These are phyloP conservation scores for Pseudolaguvia tuberculata DNA, from an alignment of 2,113 vertebrate species.

Conservation along the genomic window DNA sequence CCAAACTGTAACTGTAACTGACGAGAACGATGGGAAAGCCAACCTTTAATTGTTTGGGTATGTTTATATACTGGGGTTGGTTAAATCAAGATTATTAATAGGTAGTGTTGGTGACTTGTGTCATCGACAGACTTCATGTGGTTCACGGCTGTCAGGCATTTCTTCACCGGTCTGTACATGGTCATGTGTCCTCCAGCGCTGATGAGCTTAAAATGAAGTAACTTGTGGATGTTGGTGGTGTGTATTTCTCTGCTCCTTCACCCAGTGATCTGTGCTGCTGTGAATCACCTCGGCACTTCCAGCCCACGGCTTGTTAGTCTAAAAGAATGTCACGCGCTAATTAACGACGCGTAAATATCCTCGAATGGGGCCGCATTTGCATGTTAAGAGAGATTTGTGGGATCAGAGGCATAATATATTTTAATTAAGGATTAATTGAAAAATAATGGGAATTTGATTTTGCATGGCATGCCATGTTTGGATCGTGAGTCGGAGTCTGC, in stretches of 20 bases:
- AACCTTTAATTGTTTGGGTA: neutral
- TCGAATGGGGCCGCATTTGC: conserved; percentile 87
- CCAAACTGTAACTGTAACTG: no score
- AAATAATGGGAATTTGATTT: conserved; percentile 98
- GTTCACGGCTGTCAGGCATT: neutral
- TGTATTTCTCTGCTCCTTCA: conserved; percentile 9
- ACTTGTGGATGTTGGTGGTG: conserved; percentile 14
- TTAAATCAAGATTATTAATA: no score
- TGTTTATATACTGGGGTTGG: no score
- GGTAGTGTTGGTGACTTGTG: neutral
- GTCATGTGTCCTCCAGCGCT: neutral
- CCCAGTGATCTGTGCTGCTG: conserved; percentile 41
- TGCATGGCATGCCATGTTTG: conserved; percentile 88
- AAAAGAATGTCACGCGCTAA: conserved; percentile 89
- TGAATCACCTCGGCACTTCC: conserved; percentile 72
- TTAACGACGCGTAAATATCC: conserved; percentile 99
- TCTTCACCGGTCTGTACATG: neutral
- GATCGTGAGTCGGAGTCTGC: conserved; percentile 76
- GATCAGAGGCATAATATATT: conserved; percentile 95
- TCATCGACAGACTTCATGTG: neutral
- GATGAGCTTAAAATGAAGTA: conserved; percentile 1
- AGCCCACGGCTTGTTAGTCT: conserved; percentile 87
- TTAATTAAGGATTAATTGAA: conserved; percentile 99
- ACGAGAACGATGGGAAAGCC: no score
- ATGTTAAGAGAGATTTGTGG: conserved; percentile 96